Conservation (phyloP, 1,140 invertebrate genomes). For the Orussus abietinus region DNA sequence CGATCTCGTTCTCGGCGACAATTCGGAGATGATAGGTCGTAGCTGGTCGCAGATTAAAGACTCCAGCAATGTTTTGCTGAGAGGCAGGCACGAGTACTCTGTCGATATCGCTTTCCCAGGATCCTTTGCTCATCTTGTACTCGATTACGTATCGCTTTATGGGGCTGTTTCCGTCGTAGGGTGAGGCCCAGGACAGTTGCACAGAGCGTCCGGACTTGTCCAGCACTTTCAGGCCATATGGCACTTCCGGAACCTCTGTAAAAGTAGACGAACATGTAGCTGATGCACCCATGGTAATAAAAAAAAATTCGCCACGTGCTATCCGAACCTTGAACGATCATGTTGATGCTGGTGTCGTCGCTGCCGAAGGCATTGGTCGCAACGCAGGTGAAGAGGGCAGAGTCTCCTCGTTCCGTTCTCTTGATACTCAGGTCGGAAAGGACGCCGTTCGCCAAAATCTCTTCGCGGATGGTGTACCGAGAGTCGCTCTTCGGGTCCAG, state of each 20-base stretch:
- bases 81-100: conserved; percentile 76
- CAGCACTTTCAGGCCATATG: conserved; percentile 83
- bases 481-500: conserved; percentile 82
- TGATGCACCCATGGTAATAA: conserved; percentile 3
- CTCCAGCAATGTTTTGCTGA: conserved; percentile 80
- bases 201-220: conserved; percentile 88
- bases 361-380: conserved; percentile 93
- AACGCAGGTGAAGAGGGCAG: conserved; percentile 90
- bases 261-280: conserved; percentile 15
- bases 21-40: conserved; percentile 90
- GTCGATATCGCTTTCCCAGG: conserved; percentile 79
- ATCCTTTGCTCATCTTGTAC: conserved; percentile 86
- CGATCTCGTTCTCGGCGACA: conserved; percentile 92
- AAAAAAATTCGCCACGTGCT: no score
- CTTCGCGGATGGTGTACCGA: conserved; percentile 88
- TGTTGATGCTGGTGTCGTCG: conserved; percentile 92
- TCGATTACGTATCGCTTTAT: conserved; percentile 89
- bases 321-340: conserved; percentile 85
- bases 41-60: conserved; percentile 84
- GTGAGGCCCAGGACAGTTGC: conserved; percentile 87
- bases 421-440: conserved; percentile 86
- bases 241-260: conserved; percentile 88
- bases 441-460: conserved; percentile 81
- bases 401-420: conserved; percentile 83
- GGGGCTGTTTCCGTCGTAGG: conserved; percentile 93